These are phyloP conservation scores for Palythoa caribaeorum DNA, from an alignment of 92 coral and sea anemone genomes.

Conservation along the genomic window DNA sequence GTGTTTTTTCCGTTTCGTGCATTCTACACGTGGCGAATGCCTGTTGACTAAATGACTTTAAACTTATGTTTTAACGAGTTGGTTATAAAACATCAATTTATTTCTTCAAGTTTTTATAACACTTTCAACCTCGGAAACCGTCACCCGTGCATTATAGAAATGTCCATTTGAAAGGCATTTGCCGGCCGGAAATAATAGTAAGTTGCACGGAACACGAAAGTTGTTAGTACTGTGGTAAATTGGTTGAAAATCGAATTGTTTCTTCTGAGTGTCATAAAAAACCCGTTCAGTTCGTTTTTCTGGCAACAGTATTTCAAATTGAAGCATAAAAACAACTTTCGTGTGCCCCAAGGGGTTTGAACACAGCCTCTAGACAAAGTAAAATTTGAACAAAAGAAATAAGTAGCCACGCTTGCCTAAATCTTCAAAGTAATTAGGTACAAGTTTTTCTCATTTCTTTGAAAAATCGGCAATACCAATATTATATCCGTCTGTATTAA, in stretches of 20 bases:
- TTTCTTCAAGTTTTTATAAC: not conserved
- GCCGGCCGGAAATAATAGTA: not conserved
- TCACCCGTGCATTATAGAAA: slow-evolving; percentile 14
- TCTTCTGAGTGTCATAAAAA: not conserved
- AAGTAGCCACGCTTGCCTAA: slow-evolving; percentile 27
- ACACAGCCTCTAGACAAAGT: slow-evolving; percentile 28
- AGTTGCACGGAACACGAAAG: slow-evolving; percentile 40
- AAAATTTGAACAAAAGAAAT: slow-evolving; percentile 23
- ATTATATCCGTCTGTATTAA: not conserved
- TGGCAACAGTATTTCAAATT: not conserved
- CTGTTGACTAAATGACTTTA: not conserved
- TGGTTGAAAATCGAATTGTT: not conserved
- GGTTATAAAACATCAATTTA: not conserved
- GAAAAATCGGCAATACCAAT: not conserved
- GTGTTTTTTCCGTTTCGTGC: not conserved
- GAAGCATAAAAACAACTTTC: slow-evolving; percentile 24
- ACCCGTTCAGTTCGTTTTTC: not conserved
- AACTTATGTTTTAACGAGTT: not conserved
- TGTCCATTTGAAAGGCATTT: slow-evolving; percentile 10
- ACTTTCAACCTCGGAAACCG: slow-evolving; percentile 17
- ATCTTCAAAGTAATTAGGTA: slow-evolving; percentile 31
- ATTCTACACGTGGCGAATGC: not conserved
- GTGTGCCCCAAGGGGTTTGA: slow-evolving; percentile 40
- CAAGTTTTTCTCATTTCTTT: not conserved
- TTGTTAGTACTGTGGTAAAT: not conserved